These are phyloP conservation scores for Gallinago stenura DNA, from an alignment of 2,797 vertebrate species.

Conservation along the genomic window DNA sequence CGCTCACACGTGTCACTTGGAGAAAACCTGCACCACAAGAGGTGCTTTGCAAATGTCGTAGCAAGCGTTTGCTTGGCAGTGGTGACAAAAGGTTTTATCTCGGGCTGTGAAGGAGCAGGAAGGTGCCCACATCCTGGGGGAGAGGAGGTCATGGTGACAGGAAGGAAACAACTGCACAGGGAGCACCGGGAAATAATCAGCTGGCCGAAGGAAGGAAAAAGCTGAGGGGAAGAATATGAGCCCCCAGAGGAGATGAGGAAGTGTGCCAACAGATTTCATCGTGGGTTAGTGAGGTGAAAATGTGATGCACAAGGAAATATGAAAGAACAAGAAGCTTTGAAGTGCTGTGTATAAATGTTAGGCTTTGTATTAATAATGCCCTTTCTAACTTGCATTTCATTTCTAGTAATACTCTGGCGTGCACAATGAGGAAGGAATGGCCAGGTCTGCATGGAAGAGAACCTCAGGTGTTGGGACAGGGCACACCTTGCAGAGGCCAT, in stretches of 20 bases:
- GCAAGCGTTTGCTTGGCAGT: not conserved
- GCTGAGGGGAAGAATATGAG: not conserved
- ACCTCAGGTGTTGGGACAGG: not conserved
- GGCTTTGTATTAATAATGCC: not conserved
- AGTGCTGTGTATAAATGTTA: not conserved
- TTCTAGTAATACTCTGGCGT: not conserved
- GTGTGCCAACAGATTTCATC: not conserved
- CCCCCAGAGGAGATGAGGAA: not conserved
- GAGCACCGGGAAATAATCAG: accelerated
- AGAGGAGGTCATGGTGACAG: not conserved
- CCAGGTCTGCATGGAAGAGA: not conserved
- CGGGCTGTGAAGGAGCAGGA: not conserved
- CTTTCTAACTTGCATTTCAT: not conserved
- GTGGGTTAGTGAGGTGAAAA: not conserved
- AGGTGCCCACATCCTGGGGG: not conserved
- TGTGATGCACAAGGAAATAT: not conserved
- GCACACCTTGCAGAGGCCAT: accelerated
- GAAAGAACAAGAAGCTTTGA: not conserved
- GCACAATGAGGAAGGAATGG: accelerated
- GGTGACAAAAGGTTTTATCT: not conserved
- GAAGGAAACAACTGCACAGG: not conserved
- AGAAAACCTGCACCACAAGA: not conserved
- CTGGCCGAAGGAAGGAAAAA: not conserved
- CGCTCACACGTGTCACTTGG: accelerated
- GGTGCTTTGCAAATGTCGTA: not conserved